phyloP scores from a whole-genome alignment of 2,888 invertebrate species.

The Chrysolina americana region DNA sequence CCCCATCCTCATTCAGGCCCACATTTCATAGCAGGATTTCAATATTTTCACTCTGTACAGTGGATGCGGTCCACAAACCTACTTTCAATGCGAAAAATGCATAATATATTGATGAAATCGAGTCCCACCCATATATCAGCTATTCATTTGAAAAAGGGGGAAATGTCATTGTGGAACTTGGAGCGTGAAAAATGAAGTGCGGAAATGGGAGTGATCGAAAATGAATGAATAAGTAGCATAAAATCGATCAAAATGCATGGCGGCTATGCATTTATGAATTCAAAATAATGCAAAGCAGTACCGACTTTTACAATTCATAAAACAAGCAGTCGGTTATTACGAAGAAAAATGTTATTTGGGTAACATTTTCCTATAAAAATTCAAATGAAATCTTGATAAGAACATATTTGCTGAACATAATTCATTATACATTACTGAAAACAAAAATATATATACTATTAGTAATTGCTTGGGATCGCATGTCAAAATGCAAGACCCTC shows the following conservation, averaged over 20 bases:
- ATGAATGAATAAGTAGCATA: neutral
- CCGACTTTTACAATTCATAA: too few species aligned
- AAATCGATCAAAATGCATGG: constrained; percentile 14
- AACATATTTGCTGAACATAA: too few species aligned
- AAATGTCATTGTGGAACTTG: neutral
- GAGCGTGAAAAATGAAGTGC: neutral
- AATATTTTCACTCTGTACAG: neutral
- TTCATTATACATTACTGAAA: too few species aligned
- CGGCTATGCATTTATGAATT: neutral
- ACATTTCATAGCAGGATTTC: neutral
- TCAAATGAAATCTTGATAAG: too few species aligned
- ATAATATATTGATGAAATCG: constrained; percentile 1
- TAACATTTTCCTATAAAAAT: too few species aligned
- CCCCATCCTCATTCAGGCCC: constrained; percentile 11
- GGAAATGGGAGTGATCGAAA: constrained; percentile 12
- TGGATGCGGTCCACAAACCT: constrained; percentile 10
- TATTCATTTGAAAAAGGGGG: neutral
- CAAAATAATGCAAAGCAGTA: too few species aligned
- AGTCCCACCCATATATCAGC: neutral
- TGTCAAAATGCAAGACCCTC: too few species aligned
- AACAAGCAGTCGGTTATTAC: too few species aligned
- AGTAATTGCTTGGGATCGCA: too few species aligned
- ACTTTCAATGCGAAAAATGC: constrained; percentile 2
- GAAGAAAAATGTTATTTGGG: too few species aligned
- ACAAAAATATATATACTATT: too few species aligned